Evolutionary conservation across 2,113 vertebrate genomes (phyloP).

Genomic region (Menura novaehollandiae): DNA sequence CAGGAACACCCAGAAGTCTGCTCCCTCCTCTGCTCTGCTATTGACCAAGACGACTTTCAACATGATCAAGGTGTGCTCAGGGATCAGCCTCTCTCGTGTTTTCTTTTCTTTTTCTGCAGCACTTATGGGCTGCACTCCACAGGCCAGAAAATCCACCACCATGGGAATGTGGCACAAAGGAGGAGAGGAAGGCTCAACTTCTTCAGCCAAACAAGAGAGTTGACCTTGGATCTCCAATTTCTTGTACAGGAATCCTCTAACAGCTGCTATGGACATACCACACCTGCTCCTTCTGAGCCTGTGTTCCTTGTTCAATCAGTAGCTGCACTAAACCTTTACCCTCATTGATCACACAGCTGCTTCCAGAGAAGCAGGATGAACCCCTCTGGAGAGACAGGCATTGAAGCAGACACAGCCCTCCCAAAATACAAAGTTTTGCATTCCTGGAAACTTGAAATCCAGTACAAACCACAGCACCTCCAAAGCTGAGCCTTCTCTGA

Average conservation of each 20-base stretch:
- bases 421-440: not conserved
- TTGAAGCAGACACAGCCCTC: not conserved
- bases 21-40: not conserved
- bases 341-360: not conserved
- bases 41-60: not conserved
- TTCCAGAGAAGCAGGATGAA: not conserved
- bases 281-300: not conserved
- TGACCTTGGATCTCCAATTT: not conserved
- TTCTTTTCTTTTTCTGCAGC: not conserved
- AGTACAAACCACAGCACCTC: not conserved
- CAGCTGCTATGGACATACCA: not conserved
- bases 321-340: not conserved
- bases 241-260: not conserved
- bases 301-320: accelerated
- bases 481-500: not conserved
- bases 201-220: not conserved
- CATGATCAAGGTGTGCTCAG: not conserved
- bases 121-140: not conserved
- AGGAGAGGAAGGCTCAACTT: not conserved
- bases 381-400: not conserved
- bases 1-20: not conserved
- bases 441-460: not conserved
- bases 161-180: not conserved
- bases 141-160: not conserved
- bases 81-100: not conserved